phyloP scores from a whole-genome alignment of 1,140 invertebrate species.

The Metaphire vulgaris region DNA sequence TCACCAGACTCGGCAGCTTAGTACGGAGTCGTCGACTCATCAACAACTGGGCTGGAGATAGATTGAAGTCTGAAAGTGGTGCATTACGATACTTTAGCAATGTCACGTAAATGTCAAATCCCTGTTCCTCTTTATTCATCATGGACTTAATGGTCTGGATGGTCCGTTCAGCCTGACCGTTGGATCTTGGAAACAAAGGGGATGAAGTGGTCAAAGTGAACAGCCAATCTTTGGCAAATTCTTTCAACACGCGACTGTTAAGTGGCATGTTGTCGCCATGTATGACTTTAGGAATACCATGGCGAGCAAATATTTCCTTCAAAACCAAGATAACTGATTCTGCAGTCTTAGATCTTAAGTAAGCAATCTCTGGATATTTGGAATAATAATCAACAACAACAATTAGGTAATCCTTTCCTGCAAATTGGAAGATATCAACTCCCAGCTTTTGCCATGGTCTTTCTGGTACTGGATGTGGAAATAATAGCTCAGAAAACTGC shows the following conservation, averaged over 20 bases:
- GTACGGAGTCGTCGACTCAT: constrained; percentile 12
- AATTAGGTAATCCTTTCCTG: background rate
- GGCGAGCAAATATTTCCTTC: constrained; percentile 16
- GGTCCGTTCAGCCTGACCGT: background rate
- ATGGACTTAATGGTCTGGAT: constrained; percentile 10
- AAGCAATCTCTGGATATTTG: constrained; percentile 9
- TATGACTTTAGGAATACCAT: constrained; percentile 20
- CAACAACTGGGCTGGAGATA: constrained; percentile 9
- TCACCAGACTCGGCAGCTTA: background rate
- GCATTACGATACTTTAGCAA: constrained; percentile 15
- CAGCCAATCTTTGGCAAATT: background rate
- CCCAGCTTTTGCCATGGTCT: constrained; percentile 18
- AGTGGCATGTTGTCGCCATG: constrained; percentile 14
- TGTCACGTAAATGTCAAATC: constrained; percentile 11
- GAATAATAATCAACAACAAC: constrained; percentile 25
- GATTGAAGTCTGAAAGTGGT: background rate
- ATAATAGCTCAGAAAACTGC: background rate
- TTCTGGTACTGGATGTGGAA: constrained; percentile 8
- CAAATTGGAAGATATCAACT: constrained; percentile 20
- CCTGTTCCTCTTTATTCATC: constrained; percentile 12
- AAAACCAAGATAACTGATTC: constrained; percentile 1
- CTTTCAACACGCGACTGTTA: background rate
- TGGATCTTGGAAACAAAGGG: too few relatives aligned
- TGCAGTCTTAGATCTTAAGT: constrained; percentile 7
- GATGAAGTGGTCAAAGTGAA: background rate